Evolutionary conservation across 2,113 vertebrate species (phyloP), one percentile per base, ranked within the genome.

Genomic region (Labeo rohita): DNA sequence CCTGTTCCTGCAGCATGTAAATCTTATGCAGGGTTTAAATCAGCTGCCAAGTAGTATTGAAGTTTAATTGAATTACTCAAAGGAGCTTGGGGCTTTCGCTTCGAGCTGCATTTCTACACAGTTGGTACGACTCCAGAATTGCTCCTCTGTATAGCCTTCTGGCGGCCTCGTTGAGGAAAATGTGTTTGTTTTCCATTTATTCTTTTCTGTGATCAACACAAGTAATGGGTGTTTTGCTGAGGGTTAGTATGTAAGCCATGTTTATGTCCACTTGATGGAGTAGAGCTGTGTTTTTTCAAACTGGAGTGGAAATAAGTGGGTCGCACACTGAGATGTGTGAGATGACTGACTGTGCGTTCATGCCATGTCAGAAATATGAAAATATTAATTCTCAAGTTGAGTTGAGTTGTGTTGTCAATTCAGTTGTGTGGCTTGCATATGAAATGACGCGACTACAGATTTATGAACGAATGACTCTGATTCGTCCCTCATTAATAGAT

Each of bases 21-120:
- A 89, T 87, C 85, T 74, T 90, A 85, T 87, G 83, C 66, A 88
- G 61, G 63, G 78, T 86, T 87, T 89, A 87, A 90, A 87, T 87
- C 83, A 89, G 77, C 88, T 91, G 87, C 84, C 85, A 85, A 85
- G 45, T 59, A 52, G 66, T 86, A 86, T 85, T 89, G 89, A 90
- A 85, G 84, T 90, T 88, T 87, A 89, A 87, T 91, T 92, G 88
- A 72, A 93, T 91, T 90, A 90, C 87, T 80, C 84, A 47, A 59
- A 54, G 88, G 89, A 63, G 74, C 81, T 76, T 70, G 8, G 18
- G 63, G 61, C 36, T 85, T 36, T 54, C 54, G n/a, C 77, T 34
- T 23, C 65, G 18, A 49, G 50, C 63, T 45, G 84, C 39, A 85
- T 85, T 45, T 85, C 74, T 78, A 50, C 13, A 36, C 18, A 45